Conservation (phyloP, 2,888 invertebrate species). For the Spialia ferax region DNA sequence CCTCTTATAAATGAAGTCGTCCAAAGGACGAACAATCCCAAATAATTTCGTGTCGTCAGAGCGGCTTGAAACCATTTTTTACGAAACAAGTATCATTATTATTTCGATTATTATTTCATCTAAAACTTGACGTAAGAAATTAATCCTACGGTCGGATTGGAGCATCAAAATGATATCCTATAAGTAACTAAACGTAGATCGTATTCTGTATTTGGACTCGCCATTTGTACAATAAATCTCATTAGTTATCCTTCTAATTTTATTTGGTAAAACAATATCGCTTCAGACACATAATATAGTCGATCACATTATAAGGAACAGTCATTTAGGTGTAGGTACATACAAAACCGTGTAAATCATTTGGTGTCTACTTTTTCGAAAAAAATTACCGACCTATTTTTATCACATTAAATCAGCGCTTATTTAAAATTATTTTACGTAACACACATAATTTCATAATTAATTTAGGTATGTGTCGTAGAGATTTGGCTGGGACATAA, state of each 20-base stretch:
- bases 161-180: constrained; percentile 66
- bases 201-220: constrained; percentile 48
- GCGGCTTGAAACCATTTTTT: constrained; percentile 14
- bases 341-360: no score
- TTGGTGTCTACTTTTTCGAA: no score
- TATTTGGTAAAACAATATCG: neutral
- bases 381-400: no score
- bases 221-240: constrained; percentile 24
- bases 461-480: no score
- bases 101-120: constrained; percentile 51
- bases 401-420: no score
- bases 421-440: no score
- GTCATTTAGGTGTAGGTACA: no score
- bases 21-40: constrained; percentile 2
- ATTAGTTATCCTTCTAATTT: neutral
- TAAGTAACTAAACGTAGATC: constrained; percentile 40
- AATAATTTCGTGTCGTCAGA: constrained; percentile 21
- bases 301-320: no score
- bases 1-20: constrained; percentile 14
- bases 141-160: constrained; percentile 63
- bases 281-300: no score
- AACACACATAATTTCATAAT: no score
- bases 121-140: constrained; percentile 60
- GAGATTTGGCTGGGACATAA: no score
- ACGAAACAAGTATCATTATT: constrained; percentile 39